Percentiles rank a stretch among this genome's conserved stretches.
These are phyloP conservation scores for Rhodeus uyekii DNA, from an alignment of 2,797 vertebrate genomes.

Conservation along the genomic window DNA sequence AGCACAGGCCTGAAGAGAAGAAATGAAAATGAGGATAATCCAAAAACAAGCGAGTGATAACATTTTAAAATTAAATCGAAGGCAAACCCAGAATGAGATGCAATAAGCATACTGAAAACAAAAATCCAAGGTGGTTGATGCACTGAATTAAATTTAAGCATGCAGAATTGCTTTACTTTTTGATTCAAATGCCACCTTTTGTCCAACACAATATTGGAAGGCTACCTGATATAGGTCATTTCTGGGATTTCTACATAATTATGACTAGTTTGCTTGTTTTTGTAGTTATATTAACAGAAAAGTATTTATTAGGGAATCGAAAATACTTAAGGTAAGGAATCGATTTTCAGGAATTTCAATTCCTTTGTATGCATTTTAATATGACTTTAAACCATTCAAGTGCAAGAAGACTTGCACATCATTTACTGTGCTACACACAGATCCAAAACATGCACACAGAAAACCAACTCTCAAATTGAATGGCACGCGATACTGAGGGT, in stretches of 20 bases:
- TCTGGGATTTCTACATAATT: not conserved
- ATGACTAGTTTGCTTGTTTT: not conserved
- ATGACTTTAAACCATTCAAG: too few relatives aligned
- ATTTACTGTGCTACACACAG: too few relatives aligned
- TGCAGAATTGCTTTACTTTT: not conserved
- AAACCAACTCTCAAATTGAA: too few relatives aligned
- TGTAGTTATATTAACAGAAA: not conserved
- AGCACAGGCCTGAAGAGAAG: constrained; percentile 70
- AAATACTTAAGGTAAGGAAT: not conserved
- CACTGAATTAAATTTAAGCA: not conserved
- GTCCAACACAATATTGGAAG: not conserved
- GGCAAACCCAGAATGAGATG: not conserved
- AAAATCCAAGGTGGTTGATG: not conserved
- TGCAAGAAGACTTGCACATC: too few relatives aligned
- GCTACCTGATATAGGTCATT: not conserved
- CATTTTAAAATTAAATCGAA: not conserved
- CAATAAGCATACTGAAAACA: not conserved
- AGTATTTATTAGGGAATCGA: not conserved
- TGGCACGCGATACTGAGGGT: too few relatives aligned
- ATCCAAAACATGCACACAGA: too few relatives aligned
- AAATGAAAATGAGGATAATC: not conserved
- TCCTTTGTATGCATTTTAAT: too few relatives aligned
- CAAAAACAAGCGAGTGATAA: not conserved
- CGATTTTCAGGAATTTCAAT: too few relatives aligned
- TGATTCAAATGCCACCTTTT: not conserved